Percentiles rank a stretch among this genome's conserved stretches.
phyloP scores from a whole-genome alignment of 2,888 invertebrate species.

The Lacanobia wlatinum region DNA sequence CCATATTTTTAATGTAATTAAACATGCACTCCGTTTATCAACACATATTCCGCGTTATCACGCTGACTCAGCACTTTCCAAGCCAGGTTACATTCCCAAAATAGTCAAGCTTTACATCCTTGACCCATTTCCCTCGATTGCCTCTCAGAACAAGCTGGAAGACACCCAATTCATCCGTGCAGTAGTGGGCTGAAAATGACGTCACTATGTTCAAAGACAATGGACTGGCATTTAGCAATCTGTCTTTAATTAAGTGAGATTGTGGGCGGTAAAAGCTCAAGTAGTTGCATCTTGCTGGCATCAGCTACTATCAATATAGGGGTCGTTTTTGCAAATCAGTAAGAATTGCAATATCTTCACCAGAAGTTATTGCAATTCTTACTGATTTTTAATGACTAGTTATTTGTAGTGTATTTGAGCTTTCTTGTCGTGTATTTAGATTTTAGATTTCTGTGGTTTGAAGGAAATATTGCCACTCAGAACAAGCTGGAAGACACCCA shows the following conservation, averaged over 20 bases:
- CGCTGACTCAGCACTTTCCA: constrained; percentile 30
- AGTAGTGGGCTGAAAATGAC: constrained; percentile 54
- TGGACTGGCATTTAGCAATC: constrained; percentile 39
- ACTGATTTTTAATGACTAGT: no score
- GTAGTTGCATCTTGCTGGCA: no score
- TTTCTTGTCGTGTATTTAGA: no score
- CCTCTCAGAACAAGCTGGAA: constrained; percentile 54
- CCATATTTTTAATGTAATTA: constrained; percentile 13
- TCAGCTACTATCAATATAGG: not conserved
- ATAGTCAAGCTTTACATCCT: constrained; percentile 22
- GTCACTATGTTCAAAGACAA: constrained; percentile 57
- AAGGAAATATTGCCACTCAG: constrained; percentile 53
- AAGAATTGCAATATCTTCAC: no score
- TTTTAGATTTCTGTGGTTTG: no score
- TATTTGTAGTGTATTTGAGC: no score
- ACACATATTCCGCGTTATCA: not conserved
- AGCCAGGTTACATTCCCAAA: constrained; percentile 12
- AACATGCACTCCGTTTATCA: constrained; percentile 7
- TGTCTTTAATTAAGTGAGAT: constrained; percentile 47
- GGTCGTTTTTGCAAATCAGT: no score
- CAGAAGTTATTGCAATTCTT: no score
- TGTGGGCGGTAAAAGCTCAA: not conserved
- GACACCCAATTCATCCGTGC: constrained; percentile 56
- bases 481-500: constrained; percentile 58
- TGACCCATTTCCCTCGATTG: constrained; percentile 57